These are phyloP conservation scores for Geococcyx californianus DNA, from an alignment of 2,113 vertebrate genomes.

Conservation along the genomic window DNA sequence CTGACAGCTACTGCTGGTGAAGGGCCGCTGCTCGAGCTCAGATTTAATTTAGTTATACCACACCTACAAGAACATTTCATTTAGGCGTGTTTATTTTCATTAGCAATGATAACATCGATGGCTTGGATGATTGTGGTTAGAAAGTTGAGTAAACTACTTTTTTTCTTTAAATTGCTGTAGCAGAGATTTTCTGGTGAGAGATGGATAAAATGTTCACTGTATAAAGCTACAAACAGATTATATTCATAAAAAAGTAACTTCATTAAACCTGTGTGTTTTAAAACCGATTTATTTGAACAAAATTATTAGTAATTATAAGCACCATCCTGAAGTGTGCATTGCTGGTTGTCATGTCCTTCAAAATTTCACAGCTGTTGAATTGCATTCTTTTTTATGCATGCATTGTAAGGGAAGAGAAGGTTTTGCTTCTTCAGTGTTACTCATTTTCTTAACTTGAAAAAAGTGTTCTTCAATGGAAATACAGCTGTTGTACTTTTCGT, in stretches of 20 bases:
- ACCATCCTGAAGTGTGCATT: neutral
- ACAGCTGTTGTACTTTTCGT: neutral
- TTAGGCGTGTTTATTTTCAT: neutral
- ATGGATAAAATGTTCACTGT: neutral
- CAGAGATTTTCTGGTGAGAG: neutral
- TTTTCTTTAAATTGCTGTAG: neutral
- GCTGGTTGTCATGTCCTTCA: neutral
- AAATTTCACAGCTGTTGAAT: neutral
- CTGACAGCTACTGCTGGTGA: neutral
- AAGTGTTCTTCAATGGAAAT: neutral
- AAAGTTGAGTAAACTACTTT: neutral
- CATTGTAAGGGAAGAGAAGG: neutral
- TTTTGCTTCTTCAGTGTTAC: neutral
- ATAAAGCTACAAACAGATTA: neutral
- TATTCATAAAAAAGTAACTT: neutral
- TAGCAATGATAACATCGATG: neutral
- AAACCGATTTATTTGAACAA: neutral
- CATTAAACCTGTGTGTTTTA: neutral
- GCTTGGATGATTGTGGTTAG: neutral
- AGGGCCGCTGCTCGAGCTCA: neutral
- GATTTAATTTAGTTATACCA: neutral
- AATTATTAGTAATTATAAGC: neutral
- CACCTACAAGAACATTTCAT: rapidly evolving
- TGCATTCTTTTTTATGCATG: neutral
- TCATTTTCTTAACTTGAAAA: neutral